Conservation (phyloP, 2,888 invertebrate genomes). For the Heliconius cydno region DNA sequence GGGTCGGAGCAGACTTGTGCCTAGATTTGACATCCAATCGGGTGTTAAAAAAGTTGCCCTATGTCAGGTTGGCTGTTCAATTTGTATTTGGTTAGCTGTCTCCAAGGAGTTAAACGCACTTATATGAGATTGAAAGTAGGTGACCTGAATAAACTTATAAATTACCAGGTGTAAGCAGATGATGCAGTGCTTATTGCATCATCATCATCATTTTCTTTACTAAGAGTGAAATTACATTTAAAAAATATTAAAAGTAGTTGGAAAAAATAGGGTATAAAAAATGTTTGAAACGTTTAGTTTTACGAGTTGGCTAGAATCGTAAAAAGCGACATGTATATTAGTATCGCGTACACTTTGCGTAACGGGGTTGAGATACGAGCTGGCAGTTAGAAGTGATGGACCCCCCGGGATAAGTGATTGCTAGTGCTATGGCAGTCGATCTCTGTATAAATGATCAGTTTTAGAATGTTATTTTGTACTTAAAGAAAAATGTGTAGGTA, state of each 20-base stretch:
- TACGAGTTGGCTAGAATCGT: neutral
- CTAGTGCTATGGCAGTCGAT: slow-evolving; percentile 24
- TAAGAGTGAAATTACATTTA: neutral
- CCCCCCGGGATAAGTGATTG: slow-evolving; percentile 31
- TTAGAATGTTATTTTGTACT: slow-evolving; percentile 13
- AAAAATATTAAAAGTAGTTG: neutral
- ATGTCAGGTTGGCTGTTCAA: too few relatives aligned
- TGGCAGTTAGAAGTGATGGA: slow-evolving; percentile 31
- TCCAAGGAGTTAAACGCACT: too few relatives aligned
- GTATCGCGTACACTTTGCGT: slow-evolving; percentile 2
- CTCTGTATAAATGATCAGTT: slow-evolving; percentile 18
- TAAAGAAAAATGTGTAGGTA: neutral
- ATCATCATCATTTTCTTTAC: too few relatives aligned
- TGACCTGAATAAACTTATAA: too few relatives aligned
- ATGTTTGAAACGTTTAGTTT: neutral
- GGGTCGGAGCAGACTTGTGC: too few relatives aligned
- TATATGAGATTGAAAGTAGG: too few relatives aligned
- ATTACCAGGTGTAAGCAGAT: too few relatives aligned
- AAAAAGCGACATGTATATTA: slow-evolving; percentile 19
- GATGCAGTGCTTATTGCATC: too few relatives aligned
- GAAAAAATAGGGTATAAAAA: neutral
- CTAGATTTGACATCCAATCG: too few relatives aligned
- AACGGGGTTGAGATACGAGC: slow-evolving; percentile 27
- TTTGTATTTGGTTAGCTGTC: too few relatives aligned
- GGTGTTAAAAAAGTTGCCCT: too few relatives aligned